phyloP scores from a whole-genome alignment of 2,888 invertebrate genomes.

The Dynastes hyllus region DNA sequence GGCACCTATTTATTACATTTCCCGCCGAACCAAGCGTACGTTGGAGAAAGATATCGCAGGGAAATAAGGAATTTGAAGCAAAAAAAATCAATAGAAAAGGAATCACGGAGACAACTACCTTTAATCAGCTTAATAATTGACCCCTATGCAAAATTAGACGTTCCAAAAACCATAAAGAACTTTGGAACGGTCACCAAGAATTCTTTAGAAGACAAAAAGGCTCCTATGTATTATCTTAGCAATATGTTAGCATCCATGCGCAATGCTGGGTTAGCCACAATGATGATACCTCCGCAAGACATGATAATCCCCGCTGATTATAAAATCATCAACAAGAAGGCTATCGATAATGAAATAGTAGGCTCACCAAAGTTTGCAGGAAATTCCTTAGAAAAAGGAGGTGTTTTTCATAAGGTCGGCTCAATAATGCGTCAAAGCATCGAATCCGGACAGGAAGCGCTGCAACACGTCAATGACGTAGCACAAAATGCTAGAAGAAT shows the following conservation, averaged over 20 bases:
- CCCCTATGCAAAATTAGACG: slow-evolving; percentile 65
- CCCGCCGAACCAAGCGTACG: neutral
- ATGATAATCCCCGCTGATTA: slow-evolving; percentile 67
- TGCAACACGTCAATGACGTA: slow-evolving; percentile 64
- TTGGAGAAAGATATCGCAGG: slow-evolving; percentile 20
- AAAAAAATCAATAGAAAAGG: neutral
- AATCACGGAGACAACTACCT: slow-evolving; percentile 55
- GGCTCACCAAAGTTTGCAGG: neutral
- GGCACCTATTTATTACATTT: slow-evolving; percentile 27
- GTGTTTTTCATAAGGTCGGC: slow-evolving; percentile 62
- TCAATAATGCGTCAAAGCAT: slow-evolving; percentile 65
- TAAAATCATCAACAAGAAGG: slow-evolving; percentile 62
- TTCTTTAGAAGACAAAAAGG: slow-evolving; percentile 66
- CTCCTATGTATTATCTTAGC: slow-evolving; percentile 67
- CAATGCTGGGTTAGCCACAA: slow-evolving; percentile 65
- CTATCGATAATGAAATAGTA: slow-evolving; percentile 52
- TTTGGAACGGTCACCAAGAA: slow-evolving; percentile 65
- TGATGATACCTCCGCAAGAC: slow-evolving; percentile 67
- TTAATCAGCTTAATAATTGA: slow-evolving; percentile 59
- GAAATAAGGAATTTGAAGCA: slow-evolving; percentile 24
- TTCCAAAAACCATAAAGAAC: slow-evolving; percentile 68
- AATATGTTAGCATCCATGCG: slow-evolving; percentile 67
- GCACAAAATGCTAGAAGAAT: slow-evolving; percentile 66
- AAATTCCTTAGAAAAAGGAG: slow-evolving; percentile 23
- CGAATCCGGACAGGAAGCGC: slow-evolving; percentile 65